Base-by-base conservation (phyloP, 2,888 invertebrate species). In the Cheilosia soror region DNA sequence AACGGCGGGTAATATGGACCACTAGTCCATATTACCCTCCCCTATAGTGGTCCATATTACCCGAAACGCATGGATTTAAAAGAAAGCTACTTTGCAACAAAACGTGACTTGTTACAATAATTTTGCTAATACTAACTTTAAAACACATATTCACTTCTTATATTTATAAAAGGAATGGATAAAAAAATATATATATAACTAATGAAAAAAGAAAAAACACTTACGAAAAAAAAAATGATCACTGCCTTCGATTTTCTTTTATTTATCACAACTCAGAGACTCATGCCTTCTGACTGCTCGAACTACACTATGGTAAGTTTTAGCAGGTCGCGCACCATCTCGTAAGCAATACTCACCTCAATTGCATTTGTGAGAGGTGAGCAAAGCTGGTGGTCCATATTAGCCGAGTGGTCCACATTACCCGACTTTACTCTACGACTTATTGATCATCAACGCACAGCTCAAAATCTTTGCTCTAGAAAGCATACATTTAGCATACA, bases 101-200 rank as follows among this genome's bases (percentile, higher is more conserved):
- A 40, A 40, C 40, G 40, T 40, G 11, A 40, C 11, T 40, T 40
- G 1, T 9, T 40, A 40, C 0, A 40, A 40, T 40, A 40, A 40
- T 40, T 40, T 40, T 9, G 11, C 40, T 40, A 40, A 40, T 40
- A 40, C 40, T 1, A 11, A 40, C 11, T 40, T 11, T 40, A 40
- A 40, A 9, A 40, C 40, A 40, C 40, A 40, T 40, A 40, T 44
- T 44, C 44, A 44, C 44, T 44, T 15, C 44, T 44, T 44, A 40
- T 40, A 40, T 40, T 40, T 40, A 40, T 40, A 40, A 40, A 40
- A 11, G 40, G 40, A 40, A 40, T 40, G 40, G 40, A 37, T 37
- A 37, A 37, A 37, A 37, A 37, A 37, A 4, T n/a, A 40, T 13
- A 40, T 40, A 40, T 11, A 11, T 40, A 40, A 40, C 40, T 40